A percentile compares a stretch with the other conserved stretches of the same genome.
Evolutionary conservation across 2,888 invertebrate genomes (phyloP).

Genomic region (Phoenoteleia sp.): DNA sequence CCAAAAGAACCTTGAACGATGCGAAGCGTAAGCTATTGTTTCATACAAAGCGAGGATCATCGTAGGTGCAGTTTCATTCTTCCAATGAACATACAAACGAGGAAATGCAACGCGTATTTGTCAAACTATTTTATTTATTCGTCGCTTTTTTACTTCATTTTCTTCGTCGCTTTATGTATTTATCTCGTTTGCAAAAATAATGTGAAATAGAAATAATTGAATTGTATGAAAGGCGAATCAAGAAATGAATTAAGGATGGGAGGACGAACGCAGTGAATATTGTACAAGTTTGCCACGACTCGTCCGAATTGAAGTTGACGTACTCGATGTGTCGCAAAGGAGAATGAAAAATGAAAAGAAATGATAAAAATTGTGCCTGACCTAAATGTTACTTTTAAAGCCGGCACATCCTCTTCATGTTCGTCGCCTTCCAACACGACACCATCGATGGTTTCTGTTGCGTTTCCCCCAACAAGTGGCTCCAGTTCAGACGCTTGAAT

Average conservation of each 20-base stretch:
- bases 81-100: slow-evolving; percentile 43
- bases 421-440: slow-evolving; percentile 84
- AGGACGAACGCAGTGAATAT: background rate
- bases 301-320: background rate
- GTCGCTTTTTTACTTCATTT: background rate
- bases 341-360: slow-evolving; percentile 22
- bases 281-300: background rate
- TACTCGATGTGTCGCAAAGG: slow-evolving; percentile 1
- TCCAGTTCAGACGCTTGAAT: slow-evolving; percentile 86
- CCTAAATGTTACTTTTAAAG: slow-evolving; percentile 84
- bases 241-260: no score
- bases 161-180: background rate
- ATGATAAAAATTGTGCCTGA: slow-evolving; percentile 75
- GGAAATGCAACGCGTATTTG: background rate
- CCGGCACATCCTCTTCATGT: slow-evolving; percentile 82
- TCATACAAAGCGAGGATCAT: slow-evolving; percentile 70
- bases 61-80: slow-evolving; percentile 78
- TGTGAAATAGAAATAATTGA: background rate
- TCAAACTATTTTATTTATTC: no score
- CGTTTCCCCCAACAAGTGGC: slow-evolving; percentile 88
- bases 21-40: slow-evolving; percentile 40
- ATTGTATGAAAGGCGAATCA: background rate
- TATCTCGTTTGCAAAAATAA: background rate
- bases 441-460: slow-evolving; percentile 85
- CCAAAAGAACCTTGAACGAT: slow-evolving; percentile 52